These are phyloP conservation scores for Mus pahari DNA, from an alignment of 2,113 vertebrate species.

Conservation along the genomic window DNA sequence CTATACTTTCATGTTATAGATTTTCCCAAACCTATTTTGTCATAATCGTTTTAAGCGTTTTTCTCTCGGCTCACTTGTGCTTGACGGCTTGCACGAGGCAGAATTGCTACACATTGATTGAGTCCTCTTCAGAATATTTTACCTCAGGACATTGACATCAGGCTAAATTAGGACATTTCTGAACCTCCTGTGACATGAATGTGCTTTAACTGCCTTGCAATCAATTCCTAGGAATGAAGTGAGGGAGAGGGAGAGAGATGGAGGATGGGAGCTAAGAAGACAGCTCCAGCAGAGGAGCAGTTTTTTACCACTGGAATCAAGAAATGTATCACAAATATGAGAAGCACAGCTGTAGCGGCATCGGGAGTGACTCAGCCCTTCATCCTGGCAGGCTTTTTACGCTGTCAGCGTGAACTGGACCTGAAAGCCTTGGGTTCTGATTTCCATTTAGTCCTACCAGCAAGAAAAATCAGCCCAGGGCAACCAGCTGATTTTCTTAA, in stretches of 20 bases:
- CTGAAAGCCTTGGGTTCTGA: conserved; percentile 79
- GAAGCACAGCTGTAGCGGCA: conserved; percentile 79
- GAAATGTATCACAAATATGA: conserved; percentile 76
- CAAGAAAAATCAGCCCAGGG: conserved; percentile 78
- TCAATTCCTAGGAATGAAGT: conserved; percentile 79
- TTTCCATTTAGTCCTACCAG: conserved; percentile 79
- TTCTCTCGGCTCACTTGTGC: neutral
- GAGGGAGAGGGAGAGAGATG: conserved; percentile 63
- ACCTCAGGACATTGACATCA: conserved; percentile 80
- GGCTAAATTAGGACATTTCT: conserved; percentile 83
- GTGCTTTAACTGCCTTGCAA: conserved; percentile 78
- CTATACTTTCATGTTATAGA: conserved; percentile 26
- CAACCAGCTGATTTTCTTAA: conserved; percentile 79
- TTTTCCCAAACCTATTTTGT: conserved; percentile 33
- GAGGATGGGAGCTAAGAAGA: conserved; percentile 78
- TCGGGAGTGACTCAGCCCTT: conserved; percentile 79
- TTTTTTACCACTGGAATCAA: conserved; percentile 83
- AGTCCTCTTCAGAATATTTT: conserved; percentile 76
- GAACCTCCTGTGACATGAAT: conserved; percentile 78
- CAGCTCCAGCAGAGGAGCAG: conserved; percentile 78
- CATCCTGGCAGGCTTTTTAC: conserved; percentile 78
- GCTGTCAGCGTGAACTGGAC: conserved; percentile 81
- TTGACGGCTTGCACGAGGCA: conserved; percentile 20
- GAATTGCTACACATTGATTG: conserved; percentile 51
- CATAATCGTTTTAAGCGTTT: conserved; percentile 64